A percentile compares a stretch with the other conserved stretches of the same genome.
phyloP scores from a whole-genome alignment of 2,888 invertebrate species.

The Trachelus troglodyta region DNA sequence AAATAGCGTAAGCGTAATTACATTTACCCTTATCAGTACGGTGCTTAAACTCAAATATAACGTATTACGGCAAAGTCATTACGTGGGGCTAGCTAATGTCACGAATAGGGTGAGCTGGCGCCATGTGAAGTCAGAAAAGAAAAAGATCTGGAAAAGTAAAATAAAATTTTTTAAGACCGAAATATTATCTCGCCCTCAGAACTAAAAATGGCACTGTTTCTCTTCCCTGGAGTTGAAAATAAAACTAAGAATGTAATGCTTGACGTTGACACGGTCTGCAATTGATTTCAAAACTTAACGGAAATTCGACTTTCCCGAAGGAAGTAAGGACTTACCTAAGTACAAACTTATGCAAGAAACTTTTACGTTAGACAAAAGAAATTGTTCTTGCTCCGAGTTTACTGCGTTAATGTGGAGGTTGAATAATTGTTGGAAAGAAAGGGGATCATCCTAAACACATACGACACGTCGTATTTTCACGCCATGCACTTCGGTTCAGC shows the following conservation, averaged over 20 bases:
- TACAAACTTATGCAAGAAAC: not conserved
- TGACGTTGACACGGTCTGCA: slow-evolving; percentile 6
- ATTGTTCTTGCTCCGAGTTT: not conserved
- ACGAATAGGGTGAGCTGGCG: not conserved
- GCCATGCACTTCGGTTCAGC: slow-evolving; percentile 39
- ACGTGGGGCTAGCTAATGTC: not conserved
- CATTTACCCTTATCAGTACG: not conserved
- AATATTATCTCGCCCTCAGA: not conserved
- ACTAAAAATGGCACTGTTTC: not conserved
- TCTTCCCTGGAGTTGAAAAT: not conserved
- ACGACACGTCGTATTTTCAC: slow-evolving; percentile 26
- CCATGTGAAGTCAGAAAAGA: not conserved
- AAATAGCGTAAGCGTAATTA: not conserved
- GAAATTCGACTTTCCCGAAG: not conserved
- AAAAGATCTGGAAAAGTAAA: not conserved
- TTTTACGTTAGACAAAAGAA: not conserved
- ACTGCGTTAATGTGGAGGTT: not conserved
- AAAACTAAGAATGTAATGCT: not conserved
- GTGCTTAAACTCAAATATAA: not conserved
- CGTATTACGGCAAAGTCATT: not conserved
- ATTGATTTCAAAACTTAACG: not conserved
- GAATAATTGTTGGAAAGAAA: not conserved
- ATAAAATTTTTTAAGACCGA: not conserved
- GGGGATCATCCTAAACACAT: not conserved
- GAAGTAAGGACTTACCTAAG: not conserved